A percentile compares a stretch with the other conserved stretches of the same genome.
These are phyloP conservation scores for Corythornis cristatus DNA, from an alignment of 2,113 vertebrate genomes.

Conservation along the genomic window DNA sequence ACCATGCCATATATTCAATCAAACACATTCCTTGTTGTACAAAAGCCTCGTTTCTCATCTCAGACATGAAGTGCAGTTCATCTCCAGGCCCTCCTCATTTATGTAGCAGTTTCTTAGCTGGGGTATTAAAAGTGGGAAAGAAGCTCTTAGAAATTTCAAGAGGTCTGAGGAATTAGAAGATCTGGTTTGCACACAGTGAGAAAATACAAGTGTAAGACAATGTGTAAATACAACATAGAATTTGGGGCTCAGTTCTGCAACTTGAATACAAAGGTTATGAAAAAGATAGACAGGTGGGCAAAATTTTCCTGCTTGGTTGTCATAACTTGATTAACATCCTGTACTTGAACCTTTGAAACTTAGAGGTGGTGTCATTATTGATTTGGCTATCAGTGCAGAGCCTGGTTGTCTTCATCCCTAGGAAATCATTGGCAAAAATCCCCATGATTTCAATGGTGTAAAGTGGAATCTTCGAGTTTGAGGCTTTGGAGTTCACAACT, in stretches of 20 bases:
- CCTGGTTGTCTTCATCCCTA: background rate
- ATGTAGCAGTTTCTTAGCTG: background rate
- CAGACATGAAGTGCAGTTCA: background rate
- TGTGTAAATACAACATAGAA: background rate
- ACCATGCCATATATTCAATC: conserved; percentile 28
- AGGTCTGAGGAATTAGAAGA: background rate
- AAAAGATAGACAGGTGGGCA: background rate
- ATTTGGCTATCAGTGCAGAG: background rate
- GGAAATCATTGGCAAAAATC: background rate
- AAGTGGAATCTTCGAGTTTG: background rate
- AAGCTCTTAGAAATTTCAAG: background rate
- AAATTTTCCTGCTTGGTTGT: background rate
- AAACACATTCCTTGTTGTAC: background rate
- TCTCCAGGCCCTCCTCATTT: background rate
- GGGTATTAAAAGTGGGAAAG: background rate
- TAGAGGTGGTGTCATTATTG: background rate
- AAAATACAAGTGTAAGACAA: background rate
- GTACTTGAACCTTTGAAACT: background rate
- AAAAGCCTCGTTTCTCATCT: conserved; percentile 12
- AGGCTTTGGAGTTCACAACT: background rate
- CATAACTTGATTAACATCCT: background rate
- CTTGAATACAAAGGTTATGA: background rate
- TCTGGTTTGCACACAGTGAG: background rate
- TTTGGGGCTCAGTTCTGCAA: background rate
- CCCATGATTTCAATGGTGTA: background rate